These are phyloP conservation scores for Arctocebus calabarensis DNA, from an alignment of 2,797 vertebrate species.

Conservation along the genomic window DNA sequence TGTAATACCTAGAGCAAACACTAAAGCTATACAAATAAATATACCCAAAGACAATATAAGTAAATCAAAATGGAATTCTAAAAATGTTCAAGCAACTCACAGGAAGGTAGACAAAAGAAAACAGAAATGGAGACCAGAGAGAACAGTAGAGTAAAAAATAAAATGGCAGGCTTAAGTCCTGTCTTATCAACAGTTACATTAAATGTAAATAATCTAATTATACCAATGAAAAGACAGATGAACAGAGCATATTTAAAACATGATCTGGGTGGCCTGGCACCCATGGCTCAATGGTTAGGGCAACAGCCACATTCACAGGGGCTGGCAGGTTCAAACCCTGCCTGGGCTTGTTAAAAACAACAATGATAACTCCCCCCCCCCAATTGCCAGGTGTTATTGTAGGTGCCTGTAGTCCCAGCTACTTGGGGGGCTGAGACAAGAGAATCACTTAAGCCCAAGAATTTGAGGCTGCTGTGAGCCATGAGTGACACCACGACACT, in stretches of 20 bases:
- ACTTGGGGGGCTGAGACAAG: no score
- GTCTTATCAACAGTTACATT: not conserved
- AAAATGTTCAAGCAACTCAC: not conserved
- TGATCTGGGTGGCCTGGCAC: not conserved
- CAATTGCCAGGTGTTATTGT: no score
- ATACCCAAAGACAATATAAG: not conserved
- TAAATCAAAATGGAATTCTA: conserved; percentile 25
- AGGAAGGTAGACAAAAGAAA: not conserved
- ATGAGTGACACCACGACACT: no score
- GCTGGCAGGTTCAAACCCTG: no score
- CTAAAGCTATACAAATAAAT: not conserved
- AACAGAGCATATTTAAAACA: not conserved
- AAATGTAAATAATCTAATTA: conserved; percentile 9
- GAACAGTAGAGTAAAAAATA: not conserved
- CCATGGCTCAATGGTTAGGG: no score
- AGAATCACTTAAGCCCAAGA: no score
- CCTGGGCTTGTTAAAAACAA: no score
- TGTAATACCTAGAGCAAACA: not conserved
- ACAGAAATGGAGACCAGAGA: not conserved
- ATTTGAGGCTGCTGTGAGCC: no score
- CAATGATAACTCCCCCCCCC: no score
- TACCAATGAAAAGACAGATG: not conserved
- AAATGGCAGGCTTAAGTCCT: not conserved
- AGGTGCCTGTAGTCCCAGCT: no score
- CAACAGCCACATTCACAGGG: no score